Base-by-base conservation (phyloP, 2,113 vertebrate species). In the Prionailurus viverrinus region DNA sequence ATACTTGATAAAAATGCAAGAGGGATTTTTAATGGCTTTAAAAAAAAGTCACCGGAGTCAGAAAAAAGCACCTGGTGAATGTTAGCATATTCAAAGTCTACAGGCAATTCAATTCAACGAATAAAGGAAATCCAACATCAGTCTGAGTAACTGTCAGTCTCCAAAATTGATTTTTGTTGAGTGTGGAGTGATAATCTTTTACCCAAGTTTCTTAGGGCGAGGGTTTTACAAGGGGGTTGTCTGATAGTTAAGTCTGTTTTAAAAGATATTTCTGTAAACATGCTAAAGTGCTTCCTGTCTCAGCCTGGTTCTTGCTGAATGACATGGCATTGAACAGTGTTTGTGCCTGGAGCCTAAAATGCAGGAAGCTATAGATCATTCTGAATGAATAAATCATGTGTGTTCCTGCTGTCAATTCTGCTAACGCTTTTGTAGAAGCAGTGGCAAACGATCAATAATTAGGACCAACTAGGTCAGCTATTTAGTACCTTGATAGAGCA, bases 321-420 rank as follows among this genome's bases (percentile, higher is more conserved):
- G 97, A 91, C 78, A 89, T 14, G 82, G 10, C 11, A 85, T 68
- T 81, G 90, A 53, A 55, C 18, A 51, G 5, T 53, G 2, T 7
- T 31, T 93, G 15, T 71, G 96, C 80, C 48, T 80, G 68, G 0
- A 83, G 15, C 71, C 96, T 89, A 94, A 71, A 41, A 48, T 5
- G 7, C 65, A 79, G 93, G 89, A 98, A 98, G 25, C 51, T 78
- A 16, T 95, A 91, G 68, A 96, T 95, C 3, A 45, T 87, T 97
- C 92, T 69, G 94, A 98, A 89, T 95, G 95, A 97, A 85, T 98
- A 94, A 98, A 84, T 87, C 15, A 89, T 39, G 93, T 68, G 41
- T 82, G 6, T 55, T 81, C 68, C 31, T 87, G n/a, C 83, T 95
- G 14, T 97, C 95, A 91, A 29, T 48, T 95, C 85, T 84, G 51